phyloP scores from a whole-genome alignment of 2,888 invertebrate genomes.

The Sclerodermus sp. region DNA sequence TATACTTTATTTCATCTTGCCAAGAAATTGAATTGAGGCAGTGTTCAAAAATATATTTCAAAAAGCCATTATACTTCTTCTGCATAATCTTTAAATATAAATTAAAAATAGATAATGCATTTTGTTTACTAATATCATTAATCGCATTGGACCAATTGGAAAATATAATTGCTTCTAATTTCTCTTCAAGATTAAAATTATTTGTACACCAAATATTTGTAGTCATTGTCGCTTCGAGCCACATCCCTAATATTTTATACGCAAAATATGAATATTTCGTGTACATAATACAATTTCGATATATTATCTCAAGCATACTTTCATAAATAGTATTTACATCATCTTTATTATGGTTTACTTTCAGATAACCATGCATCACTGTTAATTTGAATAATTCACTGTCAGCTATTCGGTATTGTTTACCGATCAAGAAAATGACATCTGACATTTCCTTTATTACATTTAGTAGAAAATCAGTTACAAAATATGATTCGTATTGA shows the following conservation, averaged over 20 bases:
- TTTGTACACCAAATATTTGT: conserved; percentile 50
- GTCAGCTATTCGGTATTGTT: conserved; percentile 24
- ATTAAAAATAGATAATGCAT: conserved; percentile 58
- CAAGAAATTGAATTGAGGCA: conserved; percentile 55
- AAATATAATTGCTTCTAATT: conserved; percentile 60
- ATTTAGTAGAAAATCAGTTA: conserved; percentile 19
- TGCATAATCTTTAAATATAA: conserved; percentile 49
- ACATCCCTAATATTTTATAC: conserved; percentile 59
- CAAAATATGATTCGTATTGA: conserved; percentile 8
- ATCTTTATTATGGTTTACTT: conserved; percentile 25
- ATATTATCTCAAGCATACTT: conserved; percentile 49
- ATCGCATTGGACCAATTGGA: conserved; percentile 68
- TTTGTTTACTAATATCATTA: conserved; percentile 62
- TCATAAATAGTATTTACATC: conserved; percentile 38
- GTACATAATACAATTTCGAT: conserved; percentile 59
- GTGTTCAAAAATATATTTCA: conserved; percentile 43
- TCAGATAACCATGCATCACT: conserved; percentile 41
- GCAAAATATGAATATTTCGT: conserved; percentile 61
- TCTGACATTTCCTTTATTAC: conserved; percentile 23
- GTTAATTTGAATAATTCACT: conserved; percentile 37
- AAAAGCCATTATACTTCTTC: conserved; percentile 37
- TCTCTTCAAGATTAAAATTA: conserved; percentile 50
- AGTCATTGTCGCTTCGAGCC: conserved; percentile 57
- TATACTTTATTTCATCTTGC: conserved; percentile 65
- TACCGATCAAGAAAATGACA: conserved; percentile 23